A percentile compares a stretch with the other conserved stretches of the same genome.
Evolutionary conservation across 2,888 invertebrate species (phyloP).

Genomic region (Zelleria hepariella): DNA sequence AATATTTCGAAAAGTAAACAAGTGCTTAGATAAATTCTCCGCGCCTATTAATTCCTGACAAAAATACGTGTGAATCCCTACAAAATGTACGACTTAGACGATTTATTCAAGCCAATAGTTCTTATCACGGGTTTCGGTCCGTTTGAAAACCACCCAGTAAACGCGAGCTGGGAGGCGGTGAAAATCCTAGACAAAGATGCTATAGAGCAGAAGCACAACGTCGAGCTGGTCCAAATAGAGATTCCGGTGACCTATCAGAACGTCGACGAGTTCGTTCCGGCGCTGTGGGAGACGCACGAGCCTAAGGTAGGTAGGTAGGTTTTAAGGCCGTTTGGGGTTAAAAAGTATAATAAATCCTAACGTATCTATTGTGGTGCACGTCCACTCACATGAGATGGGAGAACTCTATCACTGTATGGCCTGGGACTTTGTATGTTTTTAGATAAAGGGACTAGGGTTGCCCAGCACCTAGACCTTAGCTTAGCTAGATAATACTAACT

Average conservation of each 20-base stretch:
- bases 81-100: slow-evolving; percentile 4
- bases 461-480: too few species aligned
- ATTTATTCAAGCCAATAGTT: slow-evolving; percentile 32
- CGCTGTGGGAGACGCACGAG: slow-evolving; percentile 77
- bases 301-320: slow-evolving; percentile 76
- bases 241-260: slow-evolving; percentile 81
- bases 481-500: too few species aligned
- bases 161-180: slow-evolving; percentile 89
- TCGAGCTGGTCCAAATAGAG: slow-evolving; percentile 72
- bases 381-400: too few species aligned
- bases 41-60: neutral
- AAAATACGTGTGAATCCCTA: too few species aligned
- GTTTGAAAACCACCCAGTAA: slow-evolving; percentile 77
- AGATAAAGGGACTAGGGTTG: neutral
- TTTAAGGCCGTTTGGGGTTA: neutral
- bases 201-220: slow-evolving; percentile 59
- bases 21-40: neutral
- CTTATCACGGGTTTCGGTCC: slow-evolving; percentile 87
- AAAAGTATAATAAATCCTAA: neutral
- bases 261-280: slow-evolving; percentile 75
- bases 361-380: too few species aligned
- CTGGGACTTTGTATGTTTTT: too few species aligned
- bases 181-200: slow-evolving; percentile 71
- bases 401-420: too few species aligned
- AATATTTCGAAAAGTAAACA: neutral